phyloP scores from a whole-genome alignment of 1,140 invertebrate genomes.

The Sesamia nonagrioides region DNA sequence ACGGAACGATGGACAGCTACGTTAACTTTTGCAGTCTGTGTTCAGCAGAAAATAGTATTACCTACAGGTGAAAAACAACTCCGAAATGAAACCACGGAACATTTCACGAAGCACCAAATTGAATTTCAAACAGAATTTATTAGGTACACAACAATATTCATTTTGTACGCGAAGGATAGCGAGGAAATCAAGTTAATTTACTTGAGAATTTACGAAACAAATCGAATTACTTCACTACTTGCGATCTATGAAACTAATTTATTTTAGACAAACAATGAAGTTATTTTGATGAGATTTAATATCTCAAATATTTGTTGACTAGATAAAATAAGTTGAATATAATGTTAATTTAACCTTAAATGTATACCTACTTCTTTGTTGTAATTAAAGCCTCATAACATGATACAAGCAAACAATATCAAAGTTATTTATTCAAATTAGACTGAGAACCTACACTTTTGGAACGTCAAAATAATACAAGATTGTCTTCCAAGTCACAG shows the following conservation, averaged over 20 bases:
- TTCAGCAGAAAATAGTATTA: constrained; percentile 11
- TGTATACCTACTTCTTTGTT: neutral
- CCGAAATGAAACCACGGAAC: neutral
- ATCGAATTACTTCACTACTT: constrained; percentile 11
- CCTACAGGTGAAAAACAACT: neutral
- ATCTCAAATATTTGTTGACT: constrained; percentile 10
- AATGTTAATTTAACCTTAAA: neutral
- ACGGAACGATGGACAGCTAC: neutral
- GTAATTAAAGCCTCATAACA: neutral
- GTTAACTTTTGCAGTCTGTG: neutral
- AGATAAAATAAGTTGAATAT: constrained; percentile 8
- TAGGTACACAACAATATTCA: constrained; percentile 18
- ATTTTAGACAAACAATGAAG: constrained; percentile 28
- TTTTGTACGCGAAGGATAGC: constrained; percentile 18
- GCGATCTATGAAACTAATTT: constrained; percentile 15
- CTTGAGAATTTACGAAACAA: constrained; percentile 24
- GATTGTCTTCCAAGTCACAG: too few relatives aligned
- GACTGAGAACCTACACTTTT: too few relatives aligned
- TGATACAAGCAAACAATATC: neutral
- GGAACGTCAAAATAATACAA: too few relatives aligned
- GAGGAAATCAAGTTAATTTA: constrained; percentile 35
- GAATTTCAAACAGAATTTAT: constrained; percentile 8
- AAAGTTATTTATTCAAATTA: too few relatives aligned
- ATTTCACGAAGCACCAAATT: constrained; percentile 13
- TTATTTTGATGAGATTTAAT: constrained; percentile 34